A percentile compares a stretch with the other conserved stretches of the same genome.
These are phyloP conservation scores for Willowsia nigromaculata DNA, from an alignment of 2,888 invertebrate species.

Conservation along the genomic window DNA sequence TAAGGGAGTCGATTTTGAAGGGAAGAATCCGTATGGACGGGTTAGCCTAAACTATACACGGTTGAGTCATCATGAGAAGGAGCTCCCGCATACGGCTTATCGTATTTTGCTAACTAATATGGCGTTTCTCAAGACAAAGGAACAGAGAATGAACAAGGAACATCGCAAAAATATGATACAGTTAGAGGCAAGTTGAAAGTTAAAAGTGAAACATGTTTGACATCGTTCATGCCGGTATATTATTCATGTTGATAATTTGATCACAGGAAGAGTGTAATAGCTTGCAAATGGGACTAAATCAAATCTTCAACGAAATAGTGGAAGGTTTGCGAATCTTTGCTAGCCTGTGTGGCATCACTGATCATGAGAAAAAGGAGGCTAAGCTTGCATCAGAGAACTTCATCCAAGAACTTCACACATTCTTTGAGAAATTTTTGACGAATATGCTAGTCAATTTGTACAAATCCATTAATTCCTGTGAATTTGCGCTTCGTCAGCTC, in stretches of 20 bases:
- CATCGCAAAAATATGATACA: slow-evolving; percentile 18
- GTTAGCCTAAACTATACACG: slow-evolving; percentile 28
- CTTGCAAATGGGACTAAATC: background rate
- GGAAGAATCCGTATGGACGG: slow-evolving; percentile 54
- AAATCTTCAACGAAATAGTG: slow-evolving; percentile 24
- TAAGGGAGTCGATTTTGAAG: slow-evolving; percentile 25
- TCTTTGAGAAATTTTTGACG: background rate
- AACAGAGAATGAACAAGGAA: slow-evolving; percentile 4
- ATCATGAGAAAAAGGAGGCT: background rate
- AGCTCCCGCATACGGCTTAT: slow-evolving; percentile 15
- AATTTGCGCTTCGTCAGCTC: slow-evolving; percentile 30
- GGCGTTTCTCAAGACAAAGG: slow-evolving; percentile 13
- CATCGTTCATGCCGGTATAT: no score
- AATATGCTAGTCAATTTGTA: slow-evolving; percentile 12
- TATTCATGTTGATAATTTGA: no score
- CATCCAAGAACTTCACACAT: background rate
- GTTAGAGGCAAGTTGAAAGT: slow-evolving; percentile 14
- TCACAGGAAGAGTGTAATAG: background rate
- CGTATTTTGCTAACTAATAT: slow-evolving; percentile 35
- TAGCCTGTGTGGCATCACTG: slow-evolving; percentile 1
- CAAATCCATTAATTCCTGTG: background rate
- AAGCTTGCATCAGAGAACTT: background rate
- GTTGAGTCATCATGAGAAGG: slow-evolving; percentile 19
- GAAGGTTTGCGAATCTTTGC: slow-evolving; percentile 32
- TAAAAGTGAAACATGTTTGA: background rate